Conservation (phyloP, 2,113 vertebrate species). For the Pao palembangensis region DNA sequence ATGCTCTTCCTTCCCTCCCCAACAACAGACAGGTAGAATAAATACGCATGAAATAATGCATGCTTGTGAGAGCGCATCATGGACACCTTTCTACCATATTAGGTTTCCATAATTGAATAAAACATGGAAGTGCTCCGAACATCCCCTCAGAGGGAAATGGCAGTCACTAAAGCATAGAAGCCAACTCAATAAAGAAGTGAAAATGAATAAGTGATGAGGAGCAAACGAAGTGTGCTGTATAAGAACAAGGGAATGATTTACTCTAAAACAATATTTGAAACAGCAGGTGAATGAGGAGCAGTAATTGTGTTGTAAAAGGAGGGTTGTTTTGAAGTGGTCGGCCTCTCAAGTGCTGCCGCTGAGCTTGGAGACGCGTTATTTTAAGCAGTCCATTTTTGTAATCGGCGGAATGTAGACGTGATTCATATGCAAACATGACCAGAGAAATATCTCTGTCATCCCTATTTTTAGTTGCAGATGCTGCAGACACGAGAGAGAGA, state of each 20-base stretch:
- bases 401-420: slow-evolving; percentile 10
- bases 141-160: slow-evolving; percentile 59
- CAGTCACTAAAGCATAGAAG: slow-evolving; percentile 64
- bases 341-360: slow-evolving; percentile 20
- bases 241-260: slow-evolving; percentile 63
- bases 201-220: slow-evolving; percentile 71
- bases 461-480: slow-evolving; percentile 29
- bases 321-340: slow-evolving; percentile 16
- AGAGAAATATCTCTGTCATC: slow-evolving; percentile 33
- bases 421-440: slow-evolving; percentile 31
- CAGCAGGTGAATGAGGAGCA: slow-evolving; percentile 48
- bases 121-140: slow-evolving; percentile 66
- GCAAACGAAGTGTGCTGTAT: slow-evolving; percentile 64
- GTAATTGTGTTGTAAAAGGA: slow-evolving; percentile 39
- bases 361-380: slow-evolving; percentile 13
- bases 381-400: slow-evolving; percentile 1
- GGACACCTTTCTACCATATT: slow-evolving; percentile 67
- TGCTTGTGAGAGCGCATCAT: slow-evolving; percentile 42
- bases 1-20: slow-evolving; percentile 6
- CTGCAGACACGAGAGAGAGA: background rate
- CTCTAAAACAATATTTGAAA: slow-evolving; percentile 60
- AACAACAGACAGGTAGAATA: slow-evolving; percentile 30
- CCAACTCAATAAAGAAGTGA: slow-evolving; percentile 60
- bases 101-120: slow-evolving; percentile 71
- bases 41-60: slow-evolving; percentile 59